Evolutionary conservation across 2,797 vertebrate genomes (phyloP).

Genomic region (Hephaestus fuliginosus): DNA sequence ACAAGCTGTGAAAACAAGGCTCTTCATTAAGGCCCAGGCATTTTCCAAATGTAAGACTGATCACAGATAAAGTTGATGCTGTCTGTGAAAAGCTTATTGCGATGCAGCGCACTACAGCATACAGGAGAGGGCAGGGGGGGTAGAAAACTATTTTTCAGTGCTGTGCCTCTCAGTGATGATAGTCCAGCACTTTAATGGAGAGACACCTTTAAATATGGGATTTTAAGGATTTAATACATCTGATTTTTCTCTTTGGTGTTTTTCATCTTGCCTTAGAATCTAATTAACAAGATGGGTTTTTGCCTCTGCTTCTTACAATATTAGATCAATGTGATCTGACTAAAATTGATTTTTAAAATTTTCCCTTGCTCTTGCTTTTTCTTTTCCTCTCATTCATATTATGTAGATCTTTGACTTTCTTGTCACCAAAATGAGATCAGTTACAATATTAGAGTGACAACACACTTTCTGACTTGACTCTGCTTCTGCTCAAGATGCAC

Average conservation of each 20-base stretch:
- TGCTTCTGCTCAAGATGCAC: too few species aligned
- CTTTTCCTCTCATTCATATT: too few species aligned
- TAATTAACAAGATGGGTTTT: too few species aligned
- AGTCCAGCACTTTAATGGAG: background rate
- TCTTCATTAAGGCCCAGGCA: too few species aligned
- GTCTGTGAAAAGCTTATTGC: background rate
- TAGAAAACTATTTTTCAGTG: background rate
- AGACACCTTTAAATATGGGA: background rate
- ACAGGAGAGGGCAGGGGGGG: background rate
- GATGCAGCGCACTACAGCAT: too few species aligned
- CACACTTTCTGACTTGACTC: too few species aligned
- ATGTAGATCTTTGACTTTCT: too few species aligned
- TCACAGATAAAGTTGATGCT: background rate
- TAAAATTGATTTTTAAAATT: background rate
- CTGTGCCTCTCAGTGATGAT: background rate
- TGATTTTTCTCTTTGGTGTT: background rate
- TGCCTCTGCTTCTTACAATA: background rate
- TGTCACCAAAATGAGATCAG: too few species aligned
- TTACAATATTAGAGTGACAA: too few species aligned
- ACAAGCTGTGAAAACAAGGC: background rate
- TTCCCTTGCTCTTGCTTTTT: too few species aligned
- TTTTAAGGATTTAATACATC: background rate
- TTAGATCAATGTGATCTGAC: background rate
- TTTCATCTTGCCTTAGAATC: background rate
- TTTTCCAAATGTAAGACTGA: slow-evolving; percentile 3